Evolutionary conservation across 1,140 invertebrate genomes (phyloP).

Genomic region (Pararge aegeria): DNA sequence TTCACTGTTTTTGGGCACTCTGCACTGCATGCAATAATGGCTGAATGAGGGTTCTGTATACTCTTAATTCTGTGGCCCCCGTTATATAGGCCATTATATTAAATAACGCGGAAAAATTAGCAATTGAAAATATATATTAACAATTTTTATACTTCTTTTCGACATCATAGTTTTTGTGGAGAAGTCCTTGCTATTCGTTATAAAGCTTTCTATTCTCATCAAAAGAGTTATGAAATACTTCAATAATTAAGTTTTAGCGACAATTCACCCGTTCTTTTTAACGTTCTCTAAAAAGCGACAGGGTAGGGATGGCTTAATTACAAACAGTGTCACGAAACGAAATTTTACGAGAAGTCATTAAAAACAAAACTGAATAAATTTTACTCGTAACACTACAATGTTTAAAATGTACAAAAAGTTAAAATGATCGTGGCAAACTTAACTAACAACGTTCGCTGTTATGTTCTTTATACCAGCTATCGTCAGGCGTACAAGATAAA

Average conservation of each 20-base stretch:
- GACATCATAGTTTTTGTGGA: too few relatives aligned
- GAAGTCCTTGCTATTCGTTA: not conserved
- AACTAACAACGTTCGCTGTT: not conserved
- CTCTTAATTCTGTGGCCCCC: too few relatives aligned
- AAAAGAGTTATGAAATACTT: constrained; percentile 8
- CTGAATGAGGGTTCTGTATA: too few relatives aligned
- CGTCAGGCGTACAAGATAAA: too few relatives aligned
- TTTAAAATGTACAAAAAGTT: not conserved
- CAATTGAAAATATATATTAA: too few relatives aligned
- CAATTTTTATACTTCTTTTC: too few relatives aligned
- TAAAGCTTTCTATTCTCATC: constrained; percentile 2
- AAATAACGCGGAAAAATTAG: too few relatives aligned
- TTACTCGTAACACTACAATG: not conserved
- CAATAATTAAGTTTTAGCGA: constrained; percentile 1
- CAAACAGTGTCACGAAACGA: constrained; percentile 19
- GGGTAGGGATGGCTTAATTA: constrained; percentile 18
- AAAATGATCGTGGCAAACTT: not conserved
- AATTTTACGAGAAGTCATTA: constrained; percentile 16
- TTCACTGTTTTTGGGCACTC: too few relatives aligned
- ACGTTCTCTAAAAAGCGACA: constrained; percentile 12
- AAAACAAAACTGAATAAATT: constrained; percentile 10
- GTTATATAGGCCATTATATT: too few relatives aligned
- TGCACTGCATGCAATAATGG: too few relatives aligned
- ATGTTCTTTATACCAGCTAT: not conserved
- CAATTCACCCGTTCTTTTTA: constrained; percentile 6